A percentile compares a stretch with the other conserved stretches of the same genome.
These are phyloP conservation scores for Protula sp. DNA, from an alignment of 2,888 invertebrate genomes.

Conservation along the genomic window DNA sequence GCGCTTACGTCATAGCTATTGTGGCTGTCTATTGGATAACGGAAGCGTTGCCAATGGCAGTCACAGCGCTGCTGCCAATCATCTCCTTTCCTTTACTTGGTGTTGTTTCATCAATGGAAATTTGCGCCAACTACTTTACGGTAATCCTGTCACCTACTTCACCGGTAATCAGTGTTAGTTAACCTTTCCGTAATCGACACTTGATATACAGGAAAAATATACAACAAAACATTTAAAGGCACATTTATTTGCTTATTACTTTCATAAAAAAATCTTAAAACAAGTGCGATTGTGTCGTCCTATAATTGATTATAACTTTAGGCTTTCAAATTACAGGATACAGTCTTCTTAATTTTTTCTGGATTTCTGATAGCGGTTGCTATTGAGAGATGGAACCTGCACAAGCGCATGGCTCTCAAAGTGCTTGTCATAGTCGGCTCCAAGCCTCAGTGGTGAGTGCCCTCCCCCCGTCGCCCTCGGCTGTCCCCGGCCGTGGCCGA, in stretches of 20 bases:
- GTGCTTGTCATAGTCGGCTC: slow-evolving; percentile 66
- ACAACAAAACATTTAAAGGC: no score
- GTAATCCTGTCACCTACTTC: no score
- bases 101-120: slow-evolving; percentile 22
- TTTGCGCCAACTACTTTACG: slow-evolving; percentile 27
- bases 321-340: slow-evolving; percentile 35
- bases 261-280: no score
- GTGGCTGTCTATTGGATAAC: slow-evolving; percentile 35
- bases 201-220: no score
- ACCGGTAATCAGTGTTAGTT: no score
- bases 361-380: slow-evolving; percentile 86
- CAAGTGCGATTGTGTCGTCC: no score
- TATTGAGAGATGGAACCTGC: slow-evolving; percentile 82
- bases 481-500: no score
- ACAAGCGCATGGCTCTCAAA: slow-evolving; percentile 78
- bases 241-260: no score
- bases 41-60: slow-evolving; percentile 31
- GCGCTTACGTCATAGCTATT: slow-evolving; percentile 41
- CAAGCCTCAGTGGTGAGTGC: slow-evolving; percentile 55
- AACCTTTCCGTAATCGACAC: no score
- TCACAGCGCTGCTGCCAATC: slow-evolving; percentile 31
- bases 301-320: background rate
- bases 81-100: slow-evolving; percentile 28
- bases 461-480: no score
- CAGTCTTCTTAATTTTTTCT: slow-evolving; percentile 58